phyloP scores from a whole-genome alignment of 2,888 invertebrate genomes.

The Euphydryas editha region DNA sequence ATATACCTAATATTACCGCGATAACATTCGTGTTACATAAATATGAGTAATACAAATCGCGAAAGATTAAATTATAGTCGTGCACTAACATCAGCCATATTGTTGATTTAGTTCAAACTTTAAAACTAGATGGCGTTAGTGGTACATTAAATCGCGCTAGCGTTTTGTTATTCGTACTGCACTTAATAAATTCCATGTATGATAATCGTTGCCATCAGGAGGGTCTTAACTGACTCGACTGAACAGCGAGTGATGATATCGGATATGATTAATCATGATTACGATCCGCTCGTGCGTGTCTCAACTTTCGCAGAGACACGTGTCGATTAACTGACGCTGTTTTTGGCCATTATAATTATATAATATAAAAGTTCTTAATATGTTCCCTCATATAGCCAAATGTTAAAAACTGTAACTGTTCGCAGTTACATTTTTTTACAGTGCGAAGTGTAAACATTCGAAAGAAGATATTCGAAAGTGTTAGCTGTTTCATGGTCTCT shows the following conservation, averaged over 20 bases:
- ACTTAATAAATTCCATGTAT: not conserved
- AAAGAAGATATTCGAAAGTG: too few relatives aligned
- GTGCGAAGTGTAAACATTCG: too few relatives aligned
- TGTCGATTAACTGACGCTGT: constrained; percentile 67
- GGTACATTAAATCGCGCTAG: constrained; percentile 51
- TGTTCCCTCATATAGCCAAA: too few relatives aligned
- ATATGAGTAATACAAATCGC: too few relatives aligned
- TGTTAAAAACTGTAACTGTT: too few relatives aligned
- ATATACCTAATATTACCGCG: too few relatives aligned
- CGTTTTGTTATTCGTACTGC: constrained; percentile 41
- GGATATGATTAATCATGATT: constrained; percentile 68
- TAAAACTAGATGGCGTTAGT: constrained; percentile 51
- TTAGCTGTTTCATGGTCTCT: too few relatives aligned
- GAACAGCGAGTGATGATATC: constrained; percentile 78
- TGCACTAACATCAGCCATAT: not conserved
- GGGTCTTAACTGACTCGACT: constrained; percentile 83
- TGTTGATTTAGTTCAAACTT: not conserved
- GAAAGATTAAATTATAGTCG: too few relatives aligned
- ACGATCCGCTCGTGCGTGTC: constrained; percentile 59
- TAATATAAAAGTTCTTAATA: constrained; percentile 1
- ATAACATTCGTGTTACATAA: too few relatives aligned
- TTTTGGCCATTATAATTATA: constrained; percentile 53
- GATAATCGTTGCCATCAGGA: constrained; percentile 60
- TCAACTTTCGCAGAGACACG: constrained; percentile 71
- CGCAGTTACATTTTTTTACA: too few relatives aligned